Evolutionary conservation across 2,888 invertebrate genomes (phyloP).

Genomic region (Didymodactylos carnosus): DNA sequence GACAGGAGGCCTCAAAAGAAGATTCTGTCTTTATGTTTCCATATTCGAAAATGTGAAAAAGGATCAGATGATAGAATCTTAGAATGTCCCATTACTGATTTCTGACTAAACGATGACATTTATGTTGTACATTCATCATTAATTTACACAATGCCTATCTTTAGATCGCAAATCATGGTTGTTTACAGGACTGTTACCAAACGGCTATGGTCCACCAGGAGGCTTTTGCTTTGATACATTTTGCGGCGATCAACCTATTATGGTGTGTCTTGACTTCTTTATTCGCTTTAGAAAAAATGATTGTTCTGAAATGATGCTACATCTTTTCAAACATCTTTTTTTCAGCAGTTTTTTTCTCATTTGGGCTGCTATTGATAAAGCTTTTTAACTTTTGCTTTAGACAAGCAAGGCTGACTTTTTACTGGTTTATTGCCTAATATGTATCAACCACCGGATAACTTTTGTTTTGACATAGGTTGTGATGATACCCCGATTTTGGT

Average conservation of each 20-base stretch:
- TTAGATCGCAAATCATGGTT: conserved; percentile 31
- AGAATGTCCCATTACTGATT: no score
- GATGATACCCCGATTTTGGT: conserved; percentile 53
- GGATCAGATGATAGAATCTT: no score
- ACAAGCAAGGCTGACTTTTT: conserved; percentile 43
- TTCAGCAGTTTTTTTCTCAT: background rate
- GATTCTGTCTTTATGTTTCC: no score
- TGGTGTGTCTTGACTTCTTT: no score
- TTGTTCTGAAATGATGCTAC: background rate
- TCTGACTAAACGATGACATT: no score
- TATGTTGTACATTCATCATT: no score
- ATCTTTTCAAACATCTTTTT: background rate
- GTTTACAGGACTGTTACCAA: conserved; percentile 54
- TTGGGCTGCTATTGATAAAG: no score
- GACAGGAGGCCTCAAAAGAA: no score
- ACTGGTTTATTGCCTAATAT: conserved; percentile 53
- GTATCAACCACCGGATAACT: conserved; percentile 66
- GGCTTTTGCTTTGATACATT: conserved; percentile 80
- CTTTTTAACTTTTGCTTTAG: no score
- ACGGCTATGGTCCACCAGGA: conserved; percentile 60
- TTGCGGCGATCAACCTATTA: conserved; percentile 56
- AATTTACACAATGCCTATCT: no score
- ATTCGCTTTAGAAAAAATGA: no score
- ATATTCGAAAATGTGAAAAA: no score
- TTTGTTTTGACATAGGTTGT: conserved; percentile 75